Evolutionary conservation across 2,797 vertebrate genomes (phyloP), one percentile per base, ranked within the genome.

Genomic region (Erpetoichthys calabaricus): DNA sequence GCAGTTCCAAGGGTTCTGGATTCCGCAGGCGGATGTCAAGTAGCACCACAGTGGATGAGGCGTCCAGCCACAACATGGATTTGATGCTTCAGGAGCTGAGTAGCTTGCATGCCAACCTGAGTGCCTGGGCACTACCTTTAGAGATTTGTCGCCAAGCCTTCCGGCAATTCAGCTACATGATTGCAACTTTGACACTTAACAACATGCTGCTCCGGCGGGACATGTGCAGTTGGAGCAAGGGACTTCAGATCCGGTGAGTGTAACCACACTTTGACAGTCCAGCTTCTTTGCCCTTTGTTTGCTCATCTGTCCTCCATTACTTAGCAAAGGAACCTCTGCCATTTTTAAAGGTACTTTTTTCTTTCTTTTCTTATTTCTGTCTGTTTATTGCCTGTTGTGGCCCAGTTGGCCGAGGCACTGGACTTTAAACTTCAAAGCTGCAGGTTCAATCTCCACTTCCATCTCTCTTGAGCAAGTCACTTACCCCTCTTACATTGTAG

Each of bases 161-260:
- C 57, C 72, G 65, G 51, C 87, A 90, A 70, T 75, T 90, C 57
- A 70, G 74, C 64, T 77, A 86, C 72, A 59, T 79, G 57, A 51
- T 88, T 69, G 61, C 73, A 0, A 73, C 85, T 59, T 70, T 73
- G 0, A 67, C 83, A 4, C 74, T 90, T 64, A 91, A 86, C 79
- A 81, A 68, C 65, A 74, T 91, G 65, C 73, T 91, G 65, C 77
- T 89, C 56, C 76, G 86, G 51, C 89, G 82, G 60, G 83, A 88
- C 62, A 66, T 75, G 52, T 89, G 89, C 74, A 81, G 76, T 75
- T 89, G 85, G 73, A 86, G 72, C 63, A 73, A 81, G 0, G 87
- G 87, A 55, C 68, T 89, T 58, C 83, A 88, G 63, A 88, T 90
- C 73, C 76, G 88, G 89, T 88, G 59, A 8, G 70, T 49, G 4